These are phyloP conservation scores for Thamnophis elegans DNA, from an alignment of 2,797 vertebrate genomes.

Conservation along the genomic window DNA sequence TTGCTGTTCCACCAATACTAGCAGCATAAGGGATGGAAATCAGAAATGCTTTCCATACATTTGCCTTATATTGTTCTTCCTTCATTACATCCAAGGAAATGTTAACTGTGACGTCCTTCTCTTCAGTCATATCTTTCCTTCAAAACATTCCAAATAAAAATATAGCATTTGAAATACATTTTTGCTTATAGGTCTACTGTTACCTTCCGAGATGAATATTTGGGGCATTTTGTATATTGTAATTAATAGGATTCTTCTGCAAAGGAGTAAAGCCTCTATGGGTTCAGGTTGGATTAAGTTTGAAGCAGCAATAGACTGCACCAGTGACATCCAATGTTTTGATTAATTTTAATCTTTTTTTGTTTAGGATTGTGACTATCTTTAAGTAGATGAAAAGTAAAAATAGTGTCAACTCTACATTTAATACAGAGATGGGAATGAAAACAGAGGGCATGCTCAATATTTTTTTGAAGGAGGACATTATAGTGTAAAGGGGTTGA, in stretches of 20 bases:
- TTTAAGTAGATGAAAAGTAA: neutral
- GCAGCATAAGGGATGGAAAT: slow-evolving; percentile 95
- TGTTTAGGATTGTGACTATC: neutral
- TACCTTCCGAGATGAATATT: slow-evolving; percentile 30
- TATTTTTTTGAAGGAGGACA: neutral
- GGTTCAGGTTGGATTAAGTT: neutral
- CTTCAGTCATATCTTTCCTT: slow-evolving; percentile 76
- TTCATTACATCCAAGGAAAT: slow-evolving; percentile 71
- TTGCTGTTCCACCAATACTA: slow-evolving; percentile 95
- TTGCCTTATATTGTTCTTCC: slow-evolving; percentile 83
- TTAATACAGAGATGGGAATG: neutral
- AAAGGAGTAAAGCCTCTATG: neutral
- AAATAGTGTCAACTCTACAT: neutral
- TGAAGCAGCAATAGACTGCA: neutral
- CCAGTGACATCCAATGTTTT: neutral
- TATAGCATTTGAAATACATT: slow-evolving; percentile 59
- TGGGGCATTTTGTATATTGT: neutral
- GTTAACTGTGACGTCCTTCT: slow-evolving; percentile 63
- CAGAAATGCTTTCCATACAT: slow-evolving; percentile 96
- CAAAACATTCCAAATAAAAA: slow-evolving; percentile 62
- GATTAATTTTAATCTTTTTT: neutral
- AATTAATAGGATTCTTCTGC: neutral
- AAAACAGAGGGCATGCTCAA: neutral
- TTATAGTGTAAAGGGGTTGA: neutral
- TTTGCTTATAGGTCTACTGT: slow-evolving; percentile 28